Base-by-base conservation (phyloP, 2,797 vertebrate species). In the Eurystomus glaucurus region DNA sequence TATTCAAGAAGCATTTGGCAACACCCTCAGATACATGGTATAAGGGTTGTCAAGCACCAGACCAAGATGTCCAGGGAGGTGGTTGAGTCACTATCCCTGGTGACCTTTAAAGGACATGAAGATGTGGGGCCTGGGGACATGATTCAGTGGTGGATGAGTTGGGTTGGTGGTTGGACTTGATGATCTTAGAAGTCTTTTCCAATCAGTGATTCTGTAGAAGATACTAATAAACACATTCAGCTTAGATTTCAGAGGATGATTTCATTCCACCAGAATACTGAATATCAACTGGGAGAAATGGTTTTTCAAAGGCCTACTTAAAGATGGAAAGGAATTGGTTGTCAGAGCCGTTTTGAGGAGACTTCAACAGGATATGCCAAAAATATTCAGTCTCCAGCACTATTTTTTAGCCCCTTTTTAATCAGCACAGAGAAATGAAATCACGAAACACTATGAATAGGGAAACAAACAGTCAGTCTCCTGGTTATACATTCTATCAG, bases 361-460 rank as follows among this genome's bases (percentile, higher is more conserved):
- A 35, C 41, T 90, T 61, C 68, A 92, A 80, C 65, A 93, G 18
- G 61, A 85, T 57, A 87, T 85, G 71, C 45, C 60, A 58, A 66
- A 94, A 93, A 82, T 80, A 93, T 23, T 92, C 77, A 50, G 71
- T 82, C 68, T 90, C 83, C 64, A 86, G 86, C 80, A 89, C 57
- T 71, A 68, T 33, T 89, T 96, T 92, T 85, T 45, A 78, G 78
- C 92, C 78, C 60, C 90, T 96, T 97, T 97, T 96, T 95, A 95
- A 96, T 97, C 88, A 96, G 89, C 80, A 87, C 69, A 84, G 90
- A 95, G 93, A 97, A 96, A 95, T 94, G 75, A 96, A 96, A 97
- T 87, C 87, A 87, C 95, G 94, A 96, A 94, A 41, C 92, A 90
- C 77, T 71, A 70, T 62, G 79, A 96, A 92, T 76, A 91, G 84